Evolutionary conservation across 1,140 invertebrate species (phyloP).

Genomic region (Drosophila jambulina): DNA sequence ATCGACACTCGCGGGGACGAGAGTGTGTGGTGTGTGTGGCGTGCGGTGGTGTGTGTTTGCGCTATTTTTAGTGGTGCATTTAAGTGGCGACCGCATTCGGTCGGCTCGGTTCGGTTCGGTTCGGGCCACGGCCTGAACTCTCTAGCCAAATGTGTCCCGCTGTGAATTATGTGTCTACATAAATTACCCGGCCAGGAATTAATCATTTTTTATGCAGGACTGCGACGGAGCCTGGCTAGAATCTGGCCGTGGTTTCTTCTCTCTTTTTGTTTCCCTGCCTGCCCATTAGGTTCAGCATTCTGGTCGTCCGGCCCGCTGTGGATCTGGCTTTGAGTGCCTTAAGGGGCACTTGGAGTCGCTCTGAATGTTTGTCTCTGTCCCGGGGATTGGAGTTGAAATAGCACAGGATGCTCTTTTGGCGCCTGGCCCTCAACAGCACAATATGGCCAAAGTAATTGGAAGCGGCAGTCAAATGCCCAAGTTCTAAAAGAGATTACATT

Average conservation of each 20-base stretch:
- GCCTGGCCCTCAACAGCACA: constrained; percentile 11
- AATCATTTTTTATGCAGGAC: constrained; percentile 83
- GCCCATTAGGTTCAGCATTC: constrained; percentile 70
- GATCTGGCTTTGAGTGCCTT: constrained; percentile 30
- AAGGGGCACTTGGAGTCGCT: constrained; percentile 73
- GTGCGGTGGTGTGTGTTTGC: constrained; percentile 38
- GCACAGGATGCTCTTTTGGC: constrained; percentile 35
- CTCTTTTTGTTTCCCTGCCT: constrained; percentile 25
- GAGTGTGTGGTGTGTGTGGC: not conserved
- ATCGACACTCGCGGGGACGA: constrained; percentile 53
- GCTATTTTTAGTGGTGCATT: constrained; percentile 78
- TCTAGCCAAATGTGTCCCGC: constrained; percentile 79
- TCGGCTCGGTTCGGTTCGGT: constrained; percentile 13
- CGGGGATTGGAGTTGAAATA: constrained; percentile 35
- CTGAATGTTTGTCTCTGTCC: constrained; percentile 72
- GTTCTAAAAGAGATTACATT: constrained; percentile 14
- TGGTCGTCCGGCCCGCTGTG: constrained; percentile 10
- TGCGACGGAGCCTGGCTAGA: constrained; percentile 34
- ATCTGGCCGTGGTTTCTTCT: constrained; percentile 17
- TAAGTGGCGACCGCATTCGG: constrained; percentile 72
- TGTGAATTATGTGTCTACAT: constrained; percentile 84
- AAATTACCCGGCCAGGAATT: constrained; percentile 81
- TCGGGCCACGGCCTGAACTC: constrained; percentile 67
- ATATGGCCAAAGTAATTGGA: constrained; percentile 27
- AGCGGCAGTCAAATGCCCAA: constrained; percentile 26